Evolutionary conservation across 2,113 vertebrate species (phyloP).

Genomic region (Emydocephalus ijimae): DNA sequence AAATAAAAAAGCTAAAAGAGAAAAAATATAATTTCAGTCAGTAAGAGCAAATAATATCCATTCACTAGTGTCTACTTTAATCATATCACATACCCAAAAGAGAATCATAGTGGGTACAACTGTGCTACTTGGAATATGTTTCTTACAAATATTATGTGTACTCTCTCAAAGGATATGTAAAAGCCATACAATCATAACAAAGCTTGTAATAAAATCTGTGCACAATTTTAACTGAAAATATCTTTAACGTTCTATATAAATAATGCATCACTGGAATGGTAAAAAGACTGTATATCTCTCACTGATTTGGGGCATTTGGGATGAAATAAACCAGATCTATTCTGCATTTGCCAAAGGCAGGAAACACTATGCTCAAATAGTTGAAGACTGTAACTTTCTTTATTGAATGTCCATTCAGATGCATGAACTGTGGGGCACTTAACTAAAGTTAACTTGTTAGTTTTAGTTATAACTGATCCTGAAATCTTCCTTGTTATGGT

Average conservation of each 20-base stretch:
- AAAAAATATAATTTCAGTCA: background rate
- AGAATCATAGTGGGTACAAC: background rate
- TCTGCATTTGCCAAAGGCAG: background rate
- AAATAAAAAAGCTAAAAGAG: background rate
- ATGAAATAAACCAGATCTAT: background rate
- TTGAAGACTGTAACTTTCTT: background rate
- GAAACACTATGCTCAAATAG: background rate
- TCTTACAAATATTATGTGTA: background rate
- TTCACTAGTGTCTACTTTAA: background rate
- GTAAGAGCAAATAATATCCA: background rate
- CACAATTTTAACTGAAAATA: background rate
- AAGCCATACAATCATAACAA: background rate
- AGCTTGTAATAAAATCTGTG: background rate
- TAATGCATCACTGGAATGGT: background rate
- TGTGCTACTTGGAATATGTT: background rate
- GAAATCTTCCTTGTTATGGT: background rate
- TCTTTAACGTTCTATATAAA: background rate
- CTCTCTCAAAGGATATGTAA: background rate
- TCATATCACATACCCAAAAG: background rate
- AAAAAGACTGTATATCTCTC: background rate
- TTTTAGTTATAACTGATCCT: background rate
- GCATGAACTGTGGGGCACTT: background rate
- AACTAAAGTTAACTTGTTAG: background rate
- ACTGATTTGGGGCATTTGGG: background rate
- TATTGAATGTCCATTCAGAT: background rate